Conservation (phyloP, 2,113 vertebrate genomes). For the Xiphias gladius region DNA sequence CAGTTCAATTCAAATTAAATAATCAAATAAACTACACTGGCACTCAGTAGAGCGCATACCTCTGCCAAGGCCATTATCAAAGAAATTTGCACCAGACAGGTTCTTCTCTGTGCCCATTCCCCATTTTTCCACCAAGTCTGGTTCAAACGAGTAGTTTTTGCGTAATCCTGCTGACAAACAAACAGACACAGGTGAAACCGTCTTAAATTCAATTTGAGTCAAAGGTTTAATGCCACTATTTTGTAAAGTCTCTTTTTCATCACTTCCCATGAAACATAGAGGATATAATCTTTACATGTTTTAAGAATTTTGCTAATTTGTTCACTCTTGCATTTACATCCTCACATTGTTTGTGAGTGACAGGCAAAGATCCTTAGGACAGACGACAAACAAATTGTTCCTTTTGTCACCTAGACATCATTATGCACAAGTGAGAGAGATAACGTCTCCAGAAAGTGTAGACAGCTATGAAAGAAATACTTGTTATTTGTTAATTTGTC, state of each 20-base stretch:
- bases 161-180: too few species aligned
- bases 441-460: neutral
- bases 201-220: neutral
- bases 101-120: too few species aligned
- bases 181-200: too few species aligned
- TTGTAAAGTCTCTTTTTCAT: neutral
- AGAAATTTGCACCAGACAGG: too few species aligned
- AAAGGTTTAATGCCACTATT: neutral
- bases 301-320: neutral
- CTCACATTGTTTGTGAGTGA: neutral
- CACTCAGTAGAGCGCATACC: too few species aligned
- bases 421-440: neutral
- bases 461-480: too few species aligned
- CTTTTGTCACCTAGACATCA: conserved; percentile 4
- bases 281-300: neutral
- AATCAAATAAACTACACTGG: too few species aligned
- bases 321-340: neutral
- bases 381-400: neutral
- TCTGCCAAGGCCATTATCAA: too few species aligned
- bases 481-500: too few species aligned
- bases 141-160: too few species aligned
- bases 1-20: too few species aligned
- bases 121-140: too few species aligned
- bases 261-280: neutral
- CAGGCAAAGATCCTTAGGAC: neutral